Evolutionary conservation across 2,888 invertebrate genomes (phyloP).

Genomic region (Hemaris fuciformis): DNA sequence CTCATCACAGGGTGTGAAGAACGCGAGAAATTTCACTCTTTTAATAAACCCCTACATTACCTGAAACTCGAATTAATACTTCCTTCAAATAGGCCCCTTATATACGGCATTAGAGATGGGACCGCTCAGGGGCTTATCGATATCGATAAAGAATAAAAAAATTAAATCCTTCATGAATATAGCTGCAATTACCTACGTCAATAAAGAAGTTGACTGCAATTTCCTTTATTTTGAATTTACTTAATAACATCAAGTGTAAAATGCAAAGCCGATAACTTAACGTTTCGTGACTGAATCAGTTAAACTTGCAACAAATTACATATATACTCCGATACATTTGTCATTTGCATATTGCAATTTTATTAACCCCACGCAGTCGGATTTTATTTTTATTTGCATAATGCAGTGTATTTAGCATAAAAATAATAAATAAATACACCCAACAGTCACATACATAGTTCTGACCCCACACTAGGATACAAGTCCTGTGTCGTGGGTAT

Average conservation of each 20-base stretch:
- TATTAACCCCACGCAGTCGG: not conserved
- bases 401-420: not conserved
- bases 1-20: conserved; percentile 25
- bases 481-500: no score
- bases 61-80: conserved; percentile 53
- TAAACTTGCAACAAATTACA: not conserved
- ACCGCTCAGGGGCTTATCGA: conserved; percentile 19
- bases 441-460: no score
- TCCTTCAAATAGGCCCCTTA: conserved; percentile 38
- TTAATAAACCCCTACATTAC: conserved; percentile 62
- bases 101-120: conserved; percentile 32
- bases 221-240: no score
- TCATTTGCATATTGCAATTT: conserved; percentile 5
- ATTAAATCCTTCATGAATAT: no score
- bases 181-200: no score
- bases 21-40: conserved; percentile 54
- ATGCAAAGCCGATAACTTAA: no score
- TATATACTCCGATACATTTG: not conserved
- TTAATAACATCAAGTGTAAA: no score
- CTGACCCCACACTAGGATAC: no score
- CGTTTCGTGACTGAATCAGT: not conserved
- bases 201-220: no score
- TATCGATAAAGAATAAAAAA: conserved; percentile 27
- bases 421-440: no score
- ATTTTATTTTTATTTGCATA: not conserved